Evolutionary conservation across 1,140 invertebrate genomes (phyloP), one percentile per base, ranked within the genome.

Genomic region (Coenobita brevimanus): DNA sequence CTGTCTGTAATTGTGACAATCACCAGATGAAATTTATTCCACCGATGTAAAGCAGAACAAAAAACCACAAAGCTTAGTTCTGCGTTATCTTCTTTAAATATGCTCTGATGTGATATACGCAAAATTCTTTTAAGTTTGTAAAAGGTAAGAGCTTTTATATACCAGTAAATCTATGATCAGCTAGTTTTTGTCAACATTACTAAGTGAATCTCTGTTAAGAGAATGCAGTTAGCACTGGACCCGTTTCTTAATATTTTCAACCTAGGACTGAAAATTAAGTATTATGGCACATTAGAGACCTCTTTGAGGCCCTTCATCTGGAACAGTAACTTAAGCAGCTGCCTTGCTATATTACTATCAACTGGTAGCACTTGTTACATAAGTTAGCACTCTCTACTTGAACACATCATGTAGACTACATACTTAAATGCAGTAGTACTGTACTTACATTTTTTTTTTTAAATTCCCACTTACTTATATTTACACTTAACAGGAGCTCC

Each of bases 271-370:
- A 87, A 87, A 80, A 62, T 75, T 87, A 76, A 80, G 79, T 80
- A 86, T 87, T 87, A 87, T 87, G 85, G 85, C 85, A 87, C 85
- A 71, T 80, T 73, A 80, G 85, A 69, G 78, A 73, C 85, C 85
- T 81, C 85, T 87, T 80, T 21, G 64, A 80, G 64, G 78, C 43
- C 76, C 30, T 24, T 43, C 33, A 54, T 71, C 64, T 64, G 43
- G 62, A 80, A 87, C 85, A 87, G 85, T 57, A 80, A 69, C 85
- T 69, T 33, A 87, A 80, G 76, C 85, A 87, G 50, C 67, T 87
- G 85, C 85, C 85, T 87, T 79, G 85, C 62, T 73, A 17, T 30
- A 41, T 80, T 36, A 87, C 36, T 71, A 33, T 46, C 24, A 27
- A 82, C 64, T 82, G 24, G 50, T 6, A 15, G 46, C 30, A 71